A percentile compares a stretch with the other conserved stretches of the same genome.
Evolutionary conservation across 1,140 invertebrate genomes (phyloP).

Genomic region (Sogatella furcifera): DNA sequence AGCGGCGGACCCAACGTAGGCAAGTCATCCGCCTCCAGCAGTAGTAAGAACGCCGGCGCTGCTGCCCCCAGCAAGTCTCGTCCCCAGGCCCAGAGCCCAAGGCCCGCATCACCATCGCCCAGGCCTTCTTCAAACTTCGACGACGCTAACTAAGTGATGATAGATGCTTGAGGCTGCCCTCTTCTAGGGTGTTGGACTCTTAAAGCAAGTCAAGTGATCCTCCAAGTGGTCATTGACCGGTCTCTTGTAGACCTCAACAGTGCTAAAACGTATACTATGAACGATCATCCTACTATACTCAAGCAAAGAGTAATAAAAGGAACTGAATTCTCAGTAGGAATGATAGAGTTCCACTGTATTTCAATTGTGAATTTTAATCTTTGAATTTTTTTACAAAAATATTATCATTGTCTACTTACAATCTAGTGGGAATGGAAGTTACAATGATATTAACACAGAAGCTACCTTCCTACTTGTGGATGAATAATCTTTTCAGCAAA

Average conservation of each 20-base stretch:
- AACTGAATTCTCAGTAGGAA: too few species aligned
- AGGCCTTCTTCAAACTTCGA: constrained; percentile 8
- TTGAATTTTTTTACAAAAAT: too few species aligned
- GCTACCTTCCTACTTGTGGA: too few species aligned
- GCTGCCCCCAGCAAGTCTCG: constrained; percentile 16
- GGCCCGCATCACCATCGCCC: constrained; percentile 35
- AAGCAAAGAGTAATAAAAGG: too few species aligned
- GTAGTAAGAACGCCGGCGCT: background rate
- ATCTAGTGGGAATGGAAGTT: too few species aligned
- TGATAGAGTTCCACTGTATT: too few species aligned
- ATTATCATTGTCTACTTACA: too few species aligned
- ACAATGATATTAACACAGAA: too few species aligned
- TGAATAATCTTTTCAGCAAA: too few species aligned
- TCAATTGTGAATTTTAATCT: too few species aligned
- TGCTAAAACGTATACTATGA: too few species aligned
- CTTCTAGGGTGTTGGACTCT: background rate
- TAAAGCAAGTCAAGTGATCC: background rate
- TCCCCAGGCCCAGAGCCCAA: constrained; percentile 23
- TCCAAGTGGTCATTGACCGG: background rate
- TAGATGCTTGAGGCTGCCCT: background rate
- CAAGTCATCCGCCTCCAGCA: background rate
- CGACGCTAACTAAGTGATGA: background rate
- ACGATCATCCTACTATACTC: too few species aligned
- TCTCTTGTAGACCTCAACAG: background rate
- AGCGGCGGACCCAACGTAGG: constrained; percentile 51